These are phyloP conservation scores for Hermetia illucens DNA, from an alignment of 1,140 invertebrate species.

Conservation along the genomic window DNA sequence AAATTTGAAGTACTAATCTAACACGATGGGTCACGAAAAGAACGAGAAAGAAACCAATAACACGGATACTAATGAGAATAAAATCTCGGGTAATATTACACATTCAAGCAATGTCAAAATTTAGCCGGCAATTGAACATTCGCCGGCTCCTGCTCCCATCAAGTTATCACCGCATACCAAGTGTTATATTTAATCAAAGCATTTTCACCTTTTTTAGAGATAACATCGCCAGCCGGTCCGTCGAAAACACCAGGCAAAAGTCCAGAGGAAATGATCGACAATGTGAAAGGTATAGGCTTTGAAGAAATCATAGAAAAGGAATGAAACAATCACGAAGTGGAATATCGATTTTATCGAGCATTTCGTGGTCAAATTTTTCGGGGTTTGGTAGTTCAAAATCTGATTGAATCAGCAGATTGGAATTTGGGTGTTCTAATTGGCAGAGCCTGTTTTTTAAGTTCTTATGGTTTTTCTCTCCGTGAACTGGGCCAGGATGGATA, in stretches of 20 bases:
- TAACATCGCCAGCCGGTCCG: neutral
- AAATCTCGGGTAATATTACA: neutral
- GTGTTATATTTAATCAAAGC: neutral
- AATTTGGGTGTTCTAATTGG: neutral
- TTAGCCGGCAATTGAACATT: neutral
- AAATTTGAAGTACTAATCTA: neutral
- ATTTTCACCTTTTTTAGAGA: neutral
- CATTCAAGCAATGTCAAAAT: neutral
- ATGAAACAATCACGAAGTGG: no score
- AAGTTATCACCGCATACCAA: neutral
- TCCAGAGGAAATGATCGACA: neutral
- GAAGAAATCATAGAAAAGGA: no score
- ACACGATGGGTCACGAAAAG: neutral
- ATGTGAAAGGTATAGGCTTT: constrained; percentile 1
- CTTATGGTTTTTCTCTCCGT: no score
- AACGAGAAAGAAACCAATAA: neutral
- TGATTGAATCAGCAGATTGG: no score
- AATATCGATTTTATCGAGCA: no score
- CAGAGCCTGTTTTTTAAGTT: no score
- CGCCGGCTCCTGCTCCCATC: neutral
- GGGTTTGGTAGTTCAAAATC: no score
- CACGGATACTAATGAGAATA: neutral
- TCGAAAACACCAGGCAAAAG: neutral
- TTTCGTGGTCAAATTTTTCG: no score
- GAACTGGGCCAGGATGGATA: no score